phyloP scores from a whole-genome alignment of 2,888 invertebrate species.

The Drosophila lutescens region DNA sequence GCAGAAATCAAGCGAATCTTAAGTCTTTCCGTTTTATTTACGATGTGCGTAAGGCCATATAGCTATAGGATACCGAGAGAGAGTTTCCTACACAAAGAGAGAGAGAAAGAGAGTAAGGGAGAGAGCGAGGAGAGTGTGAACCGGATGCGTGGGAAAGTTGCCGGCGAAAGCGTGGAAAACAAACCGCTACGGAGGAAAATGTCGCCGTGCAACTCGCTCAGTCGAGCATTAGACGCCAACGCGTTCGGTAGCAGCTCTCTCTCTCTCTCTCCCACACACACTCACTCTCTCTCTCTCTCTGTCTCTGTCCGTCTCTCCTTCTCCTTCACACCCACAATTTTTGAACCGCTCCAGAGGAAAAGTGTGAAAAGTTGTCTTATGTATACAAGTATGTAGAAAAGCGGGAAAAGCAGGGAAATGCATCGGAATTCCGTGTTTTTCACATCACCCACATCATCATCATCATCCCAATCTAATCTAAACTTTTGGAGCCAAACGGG shows the following conservation, averaged over 20 bases:
- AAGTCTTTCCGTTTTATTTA: constrained; percentile 24
- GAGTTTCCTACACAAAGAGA: background rate
- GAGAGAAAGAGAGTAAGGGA: constrained; percentile 17
- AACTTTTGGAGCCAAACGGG: background rate
- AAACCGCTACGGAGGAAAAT: constrained; percentile 54
- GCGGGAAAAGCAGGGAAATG: background rate
- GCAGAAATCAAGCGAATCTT: constrained; percentile 23
- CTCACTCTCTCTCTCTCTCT: constrained; percentile 9
- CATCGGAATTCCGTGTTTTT: constrained; percentile 5
- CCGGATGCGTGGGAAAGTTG: constrained; percentile 52
- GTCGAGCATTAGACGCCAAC: constrained; percentile 75
- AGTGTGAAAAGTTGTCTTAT: constrained; percentile 55
- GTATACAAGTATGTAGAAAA: constrained; percentile 44
- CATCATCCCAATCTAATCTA: background rate
- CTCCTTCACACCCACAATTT: background rate
- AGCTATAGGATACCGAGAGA: constrained; percentile 7
- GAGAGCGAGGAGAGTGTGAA: constrained; percentile 25
- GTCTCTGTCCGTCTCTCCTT: background rate
- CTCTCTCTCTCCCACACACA: constrained; percentile 21
- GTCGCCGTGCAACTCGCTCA: constrained; percentile 49
- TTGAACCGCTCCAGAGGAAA: constrained; percentile 33
- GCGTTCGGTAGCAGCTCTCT: constrained; percentile 58
- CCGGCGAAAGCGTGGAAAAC: constrained; percentile 68
- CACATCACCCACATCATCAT: background rate
- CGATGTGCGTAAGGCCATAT: constrained; percentile 19